phyloP scores from a whole-genome alignment of 2,797 vertebrate species.

The Cryptoprocta ferox region DNA sequence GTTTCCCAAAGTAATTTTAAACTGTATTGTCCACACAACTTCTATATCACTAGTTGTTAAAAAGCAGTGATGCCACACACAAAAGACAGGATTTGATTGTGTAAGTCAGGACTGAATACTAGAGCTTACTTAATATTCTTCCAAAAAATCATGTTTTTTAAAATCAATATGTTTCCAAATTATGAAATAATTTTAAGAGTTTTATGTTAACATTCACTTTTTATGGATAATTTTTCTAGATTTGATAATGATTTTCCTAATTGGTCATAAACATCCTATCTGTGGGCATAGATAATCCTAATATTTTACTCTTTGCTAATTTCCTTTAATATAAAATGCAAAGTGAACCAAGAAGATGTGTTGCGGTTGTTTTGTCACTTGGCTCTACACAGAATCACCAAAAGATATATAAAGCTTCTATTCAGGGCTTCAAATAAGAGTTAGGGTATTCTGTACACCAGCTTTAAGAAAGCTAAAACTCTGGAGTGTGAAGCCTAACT shows the following conservation, averaged over 20 bases:
- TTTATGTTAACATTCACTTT: not conserved
- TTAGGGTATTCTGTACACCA: not conserved
- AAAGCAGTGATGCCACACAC: not conserved
- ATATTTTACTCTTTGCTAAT: not conserved
- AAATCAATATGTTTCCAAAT: not conserved
- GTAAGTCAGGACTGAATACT: not conserved
- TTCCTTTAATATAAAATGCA: not conserved
- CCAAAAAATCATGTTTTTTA: not conserved
- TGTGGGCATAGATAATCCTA: not conserved
- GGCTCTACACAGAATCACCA: not conserved
- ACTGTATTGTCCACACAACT: not conserved
- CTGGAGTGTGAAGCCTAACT: constrained; percentile 48
- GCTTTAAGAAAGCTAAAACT: constrained; percentile 54
- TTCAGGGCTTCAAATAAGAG: constrained; percentile 18
- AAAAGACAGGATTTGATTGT: not conserved
- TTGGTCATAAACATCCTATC: not conserved
- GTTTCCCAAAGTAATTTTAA: not conserved
- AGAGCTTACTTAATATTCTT: not conserved
- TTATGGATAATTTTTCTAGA: not conserved
- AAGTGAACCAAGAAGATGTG: not conserved
- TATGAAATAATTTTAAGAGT: not conserved
- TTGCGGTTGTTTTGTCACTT: not conserved
- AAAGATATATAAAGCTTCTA: constrained; percentile 45
- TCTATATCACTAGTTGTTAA: not conserved
- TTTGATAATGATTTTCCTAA: not conserved